phyloP scores from a whole-genome alignment of 2,113 vertebrate genomes.

The Rhinolophus ferrumequinum region DNA sequence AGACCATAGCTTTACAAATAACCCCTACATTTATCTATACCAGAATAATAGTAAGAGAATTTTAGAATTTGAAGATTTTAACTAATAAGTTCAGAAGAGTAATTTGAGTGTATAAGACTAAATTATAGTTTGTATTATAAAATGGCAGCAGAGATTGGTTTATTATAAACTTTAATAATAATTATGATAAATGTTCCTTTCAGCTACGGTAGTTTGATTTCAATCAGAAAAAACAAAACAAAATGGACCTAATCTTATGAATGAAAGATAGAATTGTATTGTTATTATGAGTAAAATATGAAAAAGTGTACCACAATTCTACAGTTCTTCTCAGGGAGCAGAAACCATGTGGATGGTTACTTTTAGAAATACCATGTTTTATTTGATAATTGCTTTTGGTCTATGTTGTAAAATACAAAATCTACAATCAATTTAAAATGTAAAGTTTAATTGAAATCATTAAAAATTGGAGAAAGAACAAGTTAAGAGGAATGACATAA shows the following conservation, averaged over 20 bases:
- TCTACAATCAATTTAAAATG: not conserved
- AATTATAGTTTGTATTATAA: slow-evolving; percentile 46
- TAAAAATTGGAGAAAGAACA: slow-evolving; percentile 18
- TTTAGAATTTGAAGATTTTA: slow-evolving; percentile 22
- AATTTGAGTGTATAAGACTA: not conserved
- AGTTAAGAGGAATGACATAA: not conserved
- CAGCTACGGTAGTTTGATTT: not conserved
- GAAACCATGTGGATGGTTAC: not conserved
- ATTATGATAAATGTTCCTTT: slow-evolving; percentile 35
- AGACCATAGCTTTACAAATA: not conserved
- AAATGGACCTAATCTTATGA: not conserved
- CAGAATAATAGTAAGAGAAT: not conserved
- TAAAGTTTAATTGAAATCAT: slow-evolving; percentile 53
- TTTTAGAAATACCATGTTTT: not conserved
- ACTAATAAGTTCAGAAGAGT: not conserved
- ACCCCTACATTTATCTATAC: not conserved
- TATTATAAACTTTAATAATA: slow-evolving; percentile 46
- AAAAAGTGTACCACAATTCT: not conserved
- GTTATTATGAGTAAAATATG: slow-evolving; percentile 30
- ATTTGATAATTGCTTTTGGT: slow-evolving; percentile 22
- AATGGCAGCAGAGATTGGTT: not conserved
- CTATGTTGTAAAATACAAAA: not conserved
- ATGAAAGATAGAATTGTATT: not conserved
- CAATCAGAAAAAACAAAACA: slow-evolving; percentile 41
- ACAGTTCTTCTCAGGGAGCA: not conserved